Base-by-base conservation (phyloP, 1,140 invertebrate genomes). In the Brachionus plicatilis region DNA sequence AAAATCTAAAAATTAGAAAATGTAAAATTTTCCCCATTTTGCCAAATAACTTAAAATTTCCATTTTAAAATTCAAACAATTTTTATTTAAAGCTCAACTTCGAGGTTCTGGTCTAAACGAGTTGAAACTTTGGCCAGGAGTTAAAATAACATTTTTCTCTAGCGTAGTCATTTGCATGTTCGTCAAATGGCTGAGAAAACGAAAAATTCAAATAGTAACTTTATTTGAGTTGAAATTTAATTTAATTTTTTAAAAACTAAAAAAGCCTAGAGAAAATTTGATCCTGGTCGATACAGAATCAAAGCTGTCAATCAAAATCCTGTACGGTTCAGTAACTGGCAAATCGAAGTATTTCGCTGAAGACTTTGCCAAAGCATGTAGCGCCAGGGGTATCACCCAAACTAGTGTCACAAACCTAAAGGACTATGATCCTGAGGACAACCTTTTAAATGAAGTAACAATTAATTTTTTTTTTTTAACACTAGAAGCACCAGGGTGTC, bases 391-490 rank as follows among this genome's bases (percentile, higher is more conserved):
- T 27, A 29, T 76, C 5, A 29, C 4, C 11, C 4, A 53, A 1
- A 50, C 20, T 27, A 76, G 17, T 50, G 20, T 76, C 12, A 12
- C 53, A 8, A 86, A 91, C 85, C 84, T 91, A 56, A 88, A 88
- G 24, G 79, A 84, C n/a, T 89, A 88, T 87, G 90, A 90, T 79
- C 89, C 89, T 33, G 90, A 91, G 85, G 90, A 90, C 85, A 86
- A 86, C 27, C 83, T 90, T 9, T 80, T 86, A 45, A 86, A 87
- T 60, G 87, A 89, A 86, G 89, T 90, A 84, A 86, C 3, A 85
- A 85, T 76, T n/a, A n/a, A n/a, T n/a, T n/a, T n/a, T n/a, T n/a
- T n/a, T n/a, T n/a, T n/a, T n/a, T n/a, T n/a, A n/a, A n/a, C n/a
- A n/a, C n/a, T n/a, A n/a, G n/a, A n/a, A n/a, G n/a, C n/a, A n/a